Base-by-base conservation (phyloP, 2,888 invertebrate genomes). In the Thyatira batis region DNA sequence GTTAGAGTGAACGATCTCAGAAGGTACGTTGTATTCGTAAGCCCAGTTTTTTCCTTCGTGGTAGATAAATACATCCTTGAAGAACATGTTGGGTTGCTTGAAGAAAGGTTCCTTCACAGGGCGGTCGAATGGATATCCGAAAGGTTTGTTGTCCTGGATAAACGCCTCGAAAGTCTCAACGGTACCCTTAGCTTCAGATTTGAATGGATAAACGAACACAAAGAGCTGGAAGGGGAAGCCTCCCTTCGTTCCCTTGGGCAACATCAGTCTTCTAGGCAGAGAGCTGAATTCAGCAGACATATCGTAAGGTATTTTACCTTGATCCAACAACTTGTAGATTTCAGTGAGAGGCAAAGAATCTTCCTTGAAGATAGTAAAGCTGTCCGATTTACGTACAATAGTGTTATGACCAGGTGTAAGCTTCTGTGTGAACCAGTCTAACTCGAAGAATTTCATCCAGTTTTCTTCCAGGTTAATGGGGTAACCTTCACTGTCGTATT, bases 181-280 rank as follows among this genome's bases (percentile, higher is more conserved):
- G n/a, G n/a, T n/a, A 33, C 60, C 50, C 13, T 65, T 65, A 48
- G 86, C 85, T 8, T 85, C 78, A 25, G 80, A 76, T 51, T 88
- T 85, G 45, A 93, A 90, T 46, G 94, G 94, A 65, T 93, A 93
- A 20, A 94, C 92, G 49, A 94, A 92, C 55, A 94, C 92, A 81
- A 93, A 93, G 54, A 95, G 73, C 62, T 93, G 93, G 88, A 93
- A 93, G 48, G 92, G 91, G 82, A 93, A 89, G 45, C 96, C 96
- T 53, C 93, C 92, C 45, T 83, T 84, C 68, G 89, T 93, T 71
- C 96, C 96, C 76, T 92, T 95, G 33, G 97, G 96, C 55, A 97
- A 82, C 73, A 96, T 85, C 50, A 96, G 86, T 62, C 95, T 94
- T 57, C 93, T 92, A 3, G 96, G 96, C 86, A 94, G 93, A 51